These are phyloP conservation scores for Triops cancriformis DNA, from an alignment of 1,140 invertebrate genomes.

Conservation along the genomic window DNA sequence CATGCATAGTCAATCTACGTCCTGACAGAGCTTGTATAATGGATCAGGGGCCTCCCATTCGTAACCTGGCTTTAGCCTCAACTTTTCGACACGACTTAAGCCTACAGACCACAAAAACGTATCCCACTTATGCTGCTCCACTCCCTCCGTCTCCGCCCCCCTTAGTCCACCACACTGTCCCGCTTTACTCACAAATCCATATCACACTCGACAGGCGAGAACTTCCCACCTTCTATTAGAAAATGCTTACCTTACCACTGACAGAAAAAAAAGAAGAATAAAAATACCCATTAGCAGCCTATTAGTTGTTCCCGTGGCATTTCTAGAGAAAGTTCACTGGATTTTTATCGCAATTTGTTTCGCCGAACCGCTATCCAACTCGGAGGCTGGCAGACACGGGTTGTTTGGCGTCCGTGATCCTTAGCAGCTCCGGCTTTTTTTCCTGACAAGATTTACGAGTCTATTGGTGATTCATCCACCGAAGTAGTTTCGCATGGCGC, in stretches of 20 bases:
- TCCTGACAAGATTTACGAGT: too few species aligned
- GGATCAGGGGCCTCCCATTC: constrained; percentile 5
- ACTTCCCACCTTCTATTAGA: background rate
- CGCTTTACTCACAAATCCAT: background rate
- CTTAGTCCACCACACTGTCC: background rate
- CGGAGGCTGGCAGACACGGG: too few species aligned
- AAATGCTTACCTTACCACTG: too few species aligned
- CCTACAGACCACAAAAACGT: background rate
- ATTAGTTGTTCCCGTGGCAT: too few species aligned
- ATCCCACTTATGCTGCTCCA: background rate
- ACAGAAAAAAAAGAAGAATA: too few species aligned
- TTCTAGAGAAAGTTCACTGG: too few species aligned
- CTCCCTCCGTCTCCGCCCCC: background rate
- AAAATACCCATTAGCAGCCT: too few species aligned
- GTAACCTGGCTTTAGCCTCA: background rate
- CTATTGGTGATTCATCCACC: too few species aligned
- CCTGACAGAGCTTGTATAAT: constrained; percentile 8
- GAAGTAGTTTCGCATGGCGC: background rate
- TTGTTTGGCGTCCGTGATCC: too few species aligned
- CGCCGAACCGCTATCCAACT: too few species aligned
- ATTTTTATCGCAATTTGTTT: too few species aligned
- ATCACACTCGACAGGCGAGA: background rate
- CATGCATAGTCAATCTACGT: constrained; percentile 1
- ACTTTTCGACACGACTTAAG: background rate
- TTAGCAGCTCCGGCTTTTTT: too few species aligned